Conservation (phyloP, 1,140 invertebrate species). For the Plodia interpunctella region DNA sequence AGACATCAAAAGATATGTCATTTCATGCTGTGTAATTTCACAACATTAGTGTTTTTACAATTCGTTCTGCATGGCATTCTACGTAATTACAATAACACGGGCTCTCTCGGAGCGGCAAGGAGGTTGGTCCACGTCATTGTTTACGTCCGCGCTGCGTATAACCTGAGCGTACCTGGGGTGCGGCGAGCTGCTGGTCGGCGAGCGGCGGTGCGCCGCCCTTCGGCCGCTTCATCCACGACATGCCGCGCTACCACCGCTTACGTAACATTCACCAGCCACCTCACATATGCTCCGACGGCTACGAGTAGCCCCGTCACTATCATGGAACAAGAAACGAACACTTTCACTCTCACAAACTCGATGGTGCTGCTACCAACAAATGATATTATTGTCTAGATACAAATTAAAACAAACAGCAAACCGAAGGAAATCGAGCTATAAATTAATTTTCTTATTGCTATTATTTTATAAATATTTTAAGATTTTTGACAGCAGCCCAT, state of each 20-base stretch:
- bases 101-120: neutral
- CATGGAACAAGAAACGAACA: slow-evolving; percentile 49
- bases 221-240: slow-evolving; percentile 74
- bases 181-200: slow-evolving; percentile 42
- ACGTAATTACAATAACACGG: neutral
- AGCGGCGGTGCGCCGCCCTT: slow-evolving; percentile 47
- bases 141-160: slow-evolving; percentile 51
- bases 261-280: slow-evolving; percentile 61
- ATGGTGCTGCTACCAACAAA: neutral
- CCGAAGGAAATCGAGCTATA: neutral
- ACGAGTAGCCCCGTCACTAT: slow-evolving; percentile 68
- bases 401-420: neutral
- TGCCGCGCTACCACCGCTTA: slow-evolving; percentile 56
- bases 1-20: neutral
- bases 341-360: slow-evolving; percentile 54
- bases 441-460: slow-evolving; percentile 25
- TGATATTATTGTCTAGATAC: neutral
- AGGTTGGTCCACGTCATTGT: slow-evolving; percentile 61
- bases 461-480: slow-evolving; percentile 47
- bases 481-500: slow-evolving; percentile 69
- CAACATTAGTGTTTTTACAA: neutral
- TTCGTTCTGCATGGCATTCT: neutral
- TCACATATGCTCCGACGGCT: slow-evolving; percentile 59
- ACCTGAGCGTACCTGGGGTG: slow-evolving; percentile 56
- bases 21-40: neutral